These are phyloP conservation scores for Gastracanthus pulcherrimus DNA, from an alignment of 2,888 invertebrate species.

Conservation along the genomic window DNA sequence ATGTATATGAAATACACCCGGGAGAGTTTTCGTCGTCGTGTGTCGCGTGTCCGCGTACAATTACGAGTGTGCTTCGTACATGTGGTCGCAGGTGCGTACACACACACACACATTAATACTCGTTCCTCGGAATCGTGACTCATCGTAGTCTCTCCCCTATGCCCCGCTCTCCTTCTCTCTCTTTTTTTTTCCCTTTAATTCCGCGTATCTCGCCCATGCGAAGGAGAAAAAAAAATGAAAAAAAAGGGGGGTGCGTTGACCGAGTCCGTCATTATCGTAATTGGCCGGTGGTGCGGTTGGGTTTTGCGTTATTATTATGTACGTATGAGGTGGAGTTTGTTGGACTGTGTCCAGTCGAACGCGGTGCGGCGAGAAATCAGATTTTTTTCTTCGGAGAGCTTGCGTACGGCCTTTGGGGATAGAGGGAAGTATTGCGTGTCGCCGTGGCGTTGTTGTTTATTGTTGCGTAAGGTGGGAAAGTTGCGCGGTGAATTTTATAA, in stretches of 20 bases:
- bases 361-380: neutral
- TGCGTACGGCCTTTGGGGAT: neutral
- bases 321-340: too few relatives aligned
- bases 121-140: constrained; percentile 41
- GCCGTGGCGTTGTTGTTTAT: neutral
- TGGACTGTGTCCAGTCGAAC: too few relatives aligned
- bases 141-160: constrained; percentile 19
- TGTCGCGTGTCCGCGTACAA: constrained; percentile 46
- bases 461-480: neutral
- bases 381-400: neutral
- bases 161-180: neutral
- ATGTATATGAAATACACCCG: constrained; percentile 1
- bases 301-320: too few relatives aligned
- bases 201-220: neutral
- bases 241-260: neutral
- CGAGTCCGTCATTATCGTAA: constrained; percentile 41
- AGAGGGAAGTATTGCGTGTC: neutral
- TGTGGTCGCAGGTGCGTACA: constrained; percentile 32
- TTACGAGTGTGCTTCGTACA: constrained; percentile 28
- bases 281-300: constrained; percentile 7
- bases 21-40: neutral
- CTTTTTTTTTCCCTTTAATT: constrained; percentile 19
- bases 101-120: too few relatives aligned
- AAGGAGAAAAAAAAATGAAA: neutral
- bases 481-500: neutral